phyloP scores from a whole-genome alignment of 2,797 vertebrate genomes.

The Sebastes diaconus region DNA sequence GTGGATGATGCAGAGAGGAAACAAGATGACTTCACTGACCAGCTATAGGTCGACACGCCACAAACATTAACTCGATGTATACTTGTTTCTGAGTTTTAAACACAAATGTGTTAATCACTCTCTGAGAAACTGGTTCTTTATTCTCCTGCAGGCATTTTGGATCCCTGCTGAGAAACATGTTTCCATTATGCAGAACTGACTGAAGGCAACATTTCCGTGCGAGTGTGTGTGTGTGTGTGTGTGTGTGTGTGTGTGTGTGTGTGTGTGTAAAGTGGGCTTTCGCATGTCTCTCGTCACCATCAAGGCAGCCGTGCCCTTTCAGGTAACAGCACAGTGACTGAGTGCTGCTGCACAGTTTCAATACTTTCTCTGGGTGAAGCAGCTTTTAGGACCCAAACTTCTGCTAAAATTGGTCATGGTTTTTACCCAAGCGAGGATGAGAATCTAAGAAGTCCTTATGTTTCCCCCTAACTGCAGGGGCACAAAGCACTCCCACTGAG shows the following conservation, averaged over 20 bases:
- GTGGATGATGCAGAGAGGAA: neutral
- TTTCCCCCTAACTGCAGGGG: neutral
- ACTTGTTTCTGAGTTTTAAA: neutral
- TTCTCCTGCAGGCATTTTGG: neutral
- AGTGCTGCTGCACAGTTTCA: neutral
- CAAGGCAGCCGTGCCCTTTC: slow-evolving; percentile 15
- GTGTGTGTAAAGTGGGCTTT: neutral
- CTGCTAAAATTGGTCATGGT: neutral
- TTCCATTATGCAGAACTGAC: slow-evolving; percentile 18
- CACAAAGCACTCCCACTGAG: neutral
- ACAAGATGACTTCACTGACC: neutral
- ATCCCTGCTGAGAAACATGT: slow-evolving; percentile 27
- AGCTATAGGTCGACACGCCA: neutral
- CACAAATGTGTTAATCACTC: neutral
- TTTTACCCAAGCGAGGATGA: neutral
- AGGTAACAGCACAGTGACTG: neutral
- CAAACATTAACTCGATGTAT: neutral
- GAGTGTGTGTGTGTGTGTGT: neutral
- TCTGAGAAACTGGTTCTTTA: neutral
- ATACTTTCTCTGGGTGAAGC: neutral
- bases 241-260: neutral
- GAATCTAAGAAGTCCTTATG: neutral
- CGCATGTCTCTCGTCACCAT: neutral
- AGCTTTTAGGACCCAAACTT: neutral
- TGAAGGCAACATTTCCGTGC: neutral